phyloP scores from a whole-genome alignment of 1,140 invertebrate genomes.

The Drosophila simulans region DNA sequence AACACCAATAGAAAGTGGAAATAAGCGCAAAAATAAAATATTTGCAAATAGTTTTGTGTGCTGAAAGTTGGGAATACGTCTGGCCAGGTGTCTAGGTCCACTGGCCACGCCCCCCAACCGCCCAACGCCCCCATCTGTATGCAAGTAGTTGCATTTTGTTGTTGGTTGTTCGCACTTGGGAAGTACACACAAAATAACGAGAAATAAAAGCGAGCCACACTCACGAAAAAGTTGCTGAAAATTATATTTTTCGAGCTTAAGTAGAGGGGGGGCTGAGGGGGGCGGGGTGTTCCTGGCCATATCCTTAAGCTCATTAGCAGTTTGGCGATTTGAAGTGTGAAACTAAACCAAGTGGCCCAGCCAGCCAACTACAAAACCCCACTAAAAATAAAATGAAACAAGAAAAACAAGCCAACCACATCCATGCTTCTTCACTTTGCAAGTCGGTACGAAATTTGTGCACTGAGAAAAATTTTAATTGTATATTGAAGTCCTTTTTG shows the following conservation, averaged over 20 bases:
- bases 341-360: conserved; percentile 74
- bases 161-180: conserved; percentile 49
- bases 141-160: conserved; percentile 34
- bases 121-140: conserved; percentile 1
- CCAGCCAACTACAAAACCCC: conserved; percentile 38
- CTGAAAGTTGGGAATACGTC: conserved; percentile 66
- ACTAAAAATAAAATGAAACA: neutral
- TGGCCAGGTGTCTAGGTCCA: conserved; percentile 61
- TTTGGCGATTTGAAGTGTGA: conserved; percentile 72
- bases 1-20: conserved; percentile 52
- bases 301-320: conserved; percentile 80
- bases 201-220: neutral
- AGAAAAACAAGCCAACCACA: neutral
- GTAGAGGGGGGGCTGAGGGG: neutral
- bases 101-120: conserved; percentile 31
- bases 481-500: too few species aligned
- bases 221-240: conserved; percentile 35
- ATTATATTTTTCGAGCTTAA: conserved; percentile 23
- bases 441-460: neutral
- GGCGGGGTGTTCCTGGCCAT: neutral
- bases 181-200: neutral
- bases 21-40: conserved; percentile 52
- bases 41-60: conserved; percentile 73
- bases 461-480: neutral
- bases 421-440: neutral